Evolutionary conservation across 2,113 vertebrate species (phyloP).

Genomic region (Tilapia sparmanii): DNA sequence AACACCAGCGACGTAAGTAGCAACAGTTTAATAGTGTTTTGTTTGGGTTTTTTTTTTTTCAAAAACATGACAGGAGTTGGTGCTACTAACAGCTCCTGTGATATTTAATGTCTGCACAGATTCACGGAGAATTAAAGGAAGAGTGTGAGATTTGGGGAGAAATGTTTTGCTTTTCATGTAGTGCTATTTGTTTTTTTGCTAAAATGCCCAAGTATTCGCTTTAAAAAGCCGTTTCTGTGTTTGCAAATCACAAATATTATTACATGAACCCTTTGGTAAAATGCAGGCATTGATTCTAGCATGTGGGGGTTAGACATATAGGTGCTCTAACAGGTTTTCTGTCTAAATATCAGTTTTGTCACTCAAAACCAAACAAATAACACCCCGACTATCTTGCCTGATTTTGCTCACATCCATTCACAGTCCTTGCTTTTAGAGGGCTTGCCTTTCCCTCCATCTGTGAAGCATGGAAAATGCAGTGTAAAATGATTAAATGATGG

Average conservation of each 20-base stretch:
- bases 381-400: background rate
- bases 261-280: background rate
- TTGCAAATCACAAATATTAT: background rate
- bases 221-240: background rate
- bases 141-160: background rate
- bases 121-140: background rate
- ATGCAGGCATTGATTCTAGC: background rate
- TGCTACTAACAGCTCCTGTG: background rate
- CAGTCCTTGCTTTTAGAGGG: background rate
- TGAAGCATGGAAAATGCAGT: background rate
- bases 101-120: background rate
- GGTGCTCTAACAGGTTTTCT: background rate
- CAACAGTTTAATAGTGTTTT: background rate
- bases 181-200: background rate
- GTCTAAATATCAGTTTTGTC: background rate
- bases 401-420: background rate
- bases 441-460: background rate
- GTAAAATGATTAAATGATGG: background rate
- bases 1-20: conserved; percentile 94
- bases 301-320: background rate
- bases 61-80: background rate
- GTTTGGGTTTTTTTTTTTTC: background rate
- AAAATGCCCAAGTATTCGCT: background rate
- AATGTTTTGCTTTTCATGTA: background rate
- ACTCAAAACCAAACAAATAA: background rate